Conservation (phyloP, 2,888 invertebrate species). For the Lepeophtheirus nordmannii region DNA sequence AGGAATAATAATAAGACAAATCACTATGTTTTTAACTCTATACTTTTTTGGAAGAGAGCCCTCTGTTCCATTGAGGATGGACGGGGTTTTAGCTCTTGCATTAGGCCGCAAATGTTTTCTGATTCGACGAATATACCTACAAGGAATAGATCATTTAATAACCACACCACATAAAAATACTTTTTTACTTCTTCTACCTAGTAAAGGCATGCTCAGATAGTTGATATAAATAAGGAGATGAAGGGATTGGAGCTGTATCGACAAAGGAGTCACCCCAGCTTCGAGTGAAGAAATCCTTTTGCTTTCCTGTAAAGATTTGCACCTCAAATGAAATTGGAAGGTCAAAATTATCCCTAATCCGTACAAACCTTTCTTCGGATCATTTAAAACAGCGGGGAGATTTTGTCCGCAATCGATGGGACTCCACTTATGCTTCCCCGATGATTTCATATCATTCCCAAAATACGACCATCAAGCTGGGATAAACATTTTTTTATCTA, state of each 20-base stretch:
- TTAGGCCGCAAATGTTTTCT: conserved; percentile 16
- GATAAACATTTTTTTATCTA: neutral
- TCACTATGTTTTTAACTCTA: conserved; percentile 9
- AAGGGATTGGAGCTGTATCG: conserved; percentile 55
- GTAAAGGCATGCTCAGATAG: conserved; percentile 48
- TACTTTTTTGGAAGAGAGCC: conserved; percentile 4
- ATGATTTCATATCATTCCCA: conserved; percentile 2
- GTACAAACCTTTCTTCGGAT: conserved; percentile 58
- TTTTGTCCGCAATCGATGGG: conserved; percentile 46
- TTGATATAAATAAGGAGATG: conserved; percentile 64
- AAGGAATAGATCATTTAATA: neutral
- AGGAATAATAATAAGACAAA: conserved; percentile 7
- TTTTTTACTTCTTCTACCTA: neutral
- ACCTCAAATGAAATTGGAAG: too few species aligned
- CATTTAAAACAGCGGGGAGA: conserved; percentile 84
- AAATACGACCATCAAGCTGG: neutral
- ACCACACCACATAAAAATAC: neutral
- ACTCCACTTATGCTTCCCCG: neutral
- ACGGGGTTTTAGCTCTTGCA: too few species aligned
- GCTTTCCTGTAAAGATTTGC: conserved; percentile 25
- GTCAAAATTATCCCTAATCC: neutral
- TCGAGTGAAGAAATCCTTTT: conserved; percentile 73
- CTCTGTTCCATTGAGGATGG: neutral
- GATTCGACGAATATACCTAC: conserved; percentile 16
- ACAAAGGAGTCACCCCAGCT: conserved; percentile 94